A percentile compares a stretch with the other conserved stretches of the same genome.
Evolutionary conservation across 2,797 vertebrate genomes (phyloP).

Genomic region (Petrocephalus schoutedeni): DNA sequence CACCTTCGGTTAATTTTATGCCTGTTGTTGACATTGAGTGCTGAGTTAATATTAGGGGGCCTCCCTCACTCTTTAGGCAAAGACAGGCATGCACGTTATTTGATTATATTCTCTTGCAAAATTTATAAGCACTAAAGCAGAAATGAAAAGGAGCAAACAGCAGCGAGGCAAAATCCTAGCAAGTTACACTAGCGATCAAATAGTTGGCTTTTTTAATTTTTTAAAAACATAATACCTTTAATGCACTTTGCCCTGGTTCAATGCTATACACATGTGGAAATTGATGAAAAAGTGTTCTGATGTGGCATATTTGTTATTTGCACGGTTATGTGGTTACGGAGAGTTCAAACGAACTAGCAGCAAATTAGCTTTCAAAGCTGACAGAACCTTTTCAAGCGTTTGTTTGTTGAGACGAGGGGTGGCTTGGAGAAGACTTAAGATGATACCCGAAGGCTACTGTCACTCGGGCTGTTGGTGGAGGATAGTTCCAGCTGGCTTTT

Average conservation of each 20-base stretch:
- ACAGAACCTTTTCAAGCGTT: conserved; percentile 23
- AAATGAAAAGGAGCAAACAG: neutral
- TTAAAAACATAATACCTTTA: neutral
- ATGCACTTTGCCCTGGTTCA: neutral
- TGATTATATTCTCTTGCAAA: neutral
- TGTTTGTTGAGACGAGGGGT: conserved; percentile 12
- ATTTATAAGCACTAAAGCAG: neutral
- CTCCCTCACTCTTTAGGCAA: neutral
- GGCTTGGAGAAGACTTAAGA: conserved; percentile 7
- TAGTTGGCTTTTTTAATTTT: neutral
- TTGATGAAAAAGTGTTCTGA: neutral
- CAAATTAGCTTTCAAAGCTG: conserved; percentile 29
- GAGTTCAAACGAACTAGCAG: conserved; percentile 26
- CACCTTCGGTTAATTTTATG: no score
- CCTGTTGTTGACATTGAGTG: no score
- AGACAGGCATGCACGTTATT: neutral
- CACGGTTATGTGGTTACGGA: neutral
- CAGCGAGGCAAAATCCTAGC: neutral
- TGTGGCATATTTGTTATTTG: neutral
- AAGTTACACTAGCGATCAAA: neutral
- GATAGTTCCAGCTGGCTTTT: conserved; percentile 12
- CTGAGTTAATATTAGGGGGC: no score
- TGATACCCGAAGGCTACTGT: conserved; percentile 26
- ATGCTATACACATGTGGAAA: neutral
- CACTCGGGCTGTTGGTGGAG: neutral